A percentile compares a stretch with the other conserved stretches of the same genome.
Evolutionary conservation across 2,797 vertebrate genomes (phyloP).

Genomic region (Euthynnus affinis): DNA sequence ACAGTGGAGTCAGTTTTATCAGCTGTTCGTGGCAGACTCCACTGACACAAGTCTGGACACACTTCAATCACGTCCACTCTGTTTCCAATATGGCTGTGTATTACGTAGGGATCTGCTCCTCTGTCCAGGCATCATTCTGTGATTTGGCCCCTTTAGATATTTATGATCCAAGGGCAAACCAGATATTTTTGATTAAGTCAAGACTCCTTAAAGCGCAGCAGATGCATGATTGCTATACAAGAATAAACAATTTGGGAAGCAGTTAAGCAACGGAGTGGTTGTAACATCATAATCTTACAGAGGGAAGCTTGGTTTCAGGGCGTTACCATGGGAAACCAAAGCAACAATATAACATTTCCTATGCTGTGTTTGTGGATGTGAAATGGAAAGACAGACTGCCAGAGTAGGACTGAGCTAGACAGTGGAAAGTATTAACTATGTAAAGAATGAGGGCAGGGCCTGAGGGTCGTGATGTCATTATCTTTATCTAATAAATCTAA

Average conservation of each 20-base stretch:
- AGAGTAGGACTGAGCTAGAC: constrained; percentile 48
- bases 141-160: constrained; percentile 69
- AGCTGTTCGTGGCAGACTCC: constrained; percentile 49
- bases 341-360: constrained; percentile 43
- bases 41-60: constrained; percentile 62
- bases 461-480: constrained; percentile 49
- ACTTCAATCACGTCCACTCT: constrained; percentile 64
- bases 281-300: constrained; percentile 53
- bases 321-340: constrained; percentile 43
- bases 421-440: constrained; percentile 71
- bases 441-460: constrained; percentile 68
- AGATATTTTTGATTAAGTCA: constrained; percentile 75
- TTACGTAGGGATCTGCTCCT: constrained; percentile 65
- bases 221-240: constrained; percentile 56
- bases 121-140: constrained; percentile 65
- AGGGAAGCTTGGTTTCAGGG: constrained; percentile 57
- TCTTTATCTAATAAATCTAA: constrained; percentile 2
- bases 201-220: constrained; percentile 58
- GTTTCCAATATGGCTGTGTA: constrained; percentile 69
- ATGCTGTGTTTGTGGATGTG: constrained; percentile 35
- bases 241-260: constrained; percentile 72
- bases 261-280: constrained; percentile 48
- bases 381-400: constrained; percentile 34
- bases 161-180: constrained; percentile 60
- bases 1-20: constrained; percentile 46